Percentiles rank a stretch among this genome's conserved stretches.
Conservation (phyloP, 2,797 vertebrate genomes). For the Muscicapa striata region DNA sequence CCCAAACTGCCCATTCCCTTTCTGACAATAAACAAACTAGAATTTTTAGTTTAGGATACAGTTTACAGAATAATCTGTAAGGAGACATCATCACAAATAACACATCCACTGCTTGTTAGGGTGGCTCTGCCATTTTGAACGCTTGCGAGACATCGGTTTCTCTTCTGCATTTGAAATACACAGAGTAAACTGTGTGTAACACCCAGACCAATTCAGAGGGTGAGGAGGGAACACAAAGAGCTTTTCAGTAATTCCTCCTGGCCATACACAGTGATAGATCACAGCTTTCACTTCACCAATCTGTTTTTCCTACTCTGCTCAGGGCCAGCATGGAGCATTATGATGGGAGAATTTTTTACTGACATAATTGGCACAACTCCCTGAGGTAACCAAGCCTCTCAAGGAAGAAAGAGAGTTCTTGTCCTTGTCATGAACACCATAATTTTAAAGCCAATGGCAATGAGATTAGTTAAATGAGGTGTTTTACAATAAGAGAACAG, state of each 20-base stretch:
- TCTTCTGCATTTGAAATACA: slow-evolving; percentile 28
- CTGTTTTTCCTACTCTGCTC: background rate
- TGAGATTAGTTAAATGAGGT: background rate
- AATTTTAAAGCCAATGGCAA: background rate
- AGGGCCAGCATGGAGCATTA: background rate
- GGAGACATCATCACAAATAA: background rate
- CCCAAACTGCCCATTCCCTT: background rate
- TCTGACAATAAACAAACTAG: background rate
- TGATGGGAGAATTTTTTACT: background rate
- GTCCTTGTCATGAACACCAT: background rate
- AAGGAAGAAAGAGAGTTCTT: background rate
- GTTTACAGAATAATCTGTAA: background rate
- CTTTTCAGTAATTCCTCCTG: slow-evolving; percentile 18
- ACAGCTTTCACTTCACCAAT: background rate
- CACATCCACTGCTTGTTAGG: background rate
- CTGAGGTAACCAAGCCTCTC: background rate
- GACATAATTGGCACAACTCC: background rate
- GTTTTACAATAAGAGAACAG: background rate
- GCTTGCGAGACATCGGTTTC: background rate
- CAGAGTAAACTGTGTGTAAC: background rate
- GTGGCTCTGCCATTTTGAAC: background rate
- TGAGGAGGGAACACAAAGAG: background rate
- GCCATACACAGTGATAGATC: background rate
- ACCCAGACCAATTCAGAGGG: background rate
- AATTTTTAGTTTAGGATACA: background rate